Base-by-base conservation (phyloP, 2,888 invertebrate species). In the Pristionchus exspectatus region DNA sequence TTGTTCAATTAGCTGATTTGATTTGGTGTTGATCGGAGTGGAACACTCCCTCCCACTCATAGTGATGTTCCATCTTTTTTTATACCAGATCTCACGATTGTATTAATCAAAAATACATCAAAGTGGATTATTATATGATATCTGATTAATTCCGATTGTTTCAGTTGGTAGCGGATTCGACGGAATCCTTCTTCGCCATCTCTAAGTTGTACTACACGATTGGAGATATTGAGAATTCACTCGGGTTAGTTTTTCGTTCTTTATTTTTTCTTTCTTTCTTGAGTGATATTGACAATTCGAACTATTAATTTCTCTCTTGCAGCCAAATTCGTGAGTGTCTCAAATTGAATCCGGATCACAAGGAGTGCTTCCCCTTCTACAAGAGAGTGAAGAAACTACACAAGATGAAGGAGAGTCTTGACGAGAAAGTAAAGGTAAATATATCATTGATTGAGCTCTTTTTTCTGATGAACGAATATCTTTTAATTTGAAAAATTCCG, bases 271-370 rank as follows among this genome's bases (percentile, higher is more conserved):
- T 56, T 54, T 38, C 27, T 18, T 63, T 1, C 86, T 59, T 63
- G 50, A 30, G 12, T 2, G 50, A 27, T 63, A 69, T 16, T 63
- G 54, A 16, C 16, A 21, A 84, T 30, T 84, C n/a, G 14, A 2
- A 84, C 4, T 16, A n/a, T 27, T 38, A n/a, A 69, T 21, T 21
- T 74, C 16, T 50, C 77, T 86, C 81, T 94, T 95, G 63, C 95
- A 97, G 97, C 96, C 98, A 98, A 96, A 97, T 99, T 92, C 97
- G 99, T 33, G 98, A 99, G 95, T 99, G 99, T 95, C 96, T 99
- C 30, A 98, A 97, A 95, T 96, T 98, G 74, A 99, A 99, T 95
- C 98, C 98, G 0, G 99, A 99, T 94, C 98, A 99, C 96, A 98
- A 98, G 96, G 96, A 97, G 94, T 99, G 99, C 95, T 98, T 98